Evolutionary conservation across 2,888 invertebrate genomes (phyloP), one percentile per base, ranked within the genome.

Genomic region (Herminia tarsipennalis): DNA sequence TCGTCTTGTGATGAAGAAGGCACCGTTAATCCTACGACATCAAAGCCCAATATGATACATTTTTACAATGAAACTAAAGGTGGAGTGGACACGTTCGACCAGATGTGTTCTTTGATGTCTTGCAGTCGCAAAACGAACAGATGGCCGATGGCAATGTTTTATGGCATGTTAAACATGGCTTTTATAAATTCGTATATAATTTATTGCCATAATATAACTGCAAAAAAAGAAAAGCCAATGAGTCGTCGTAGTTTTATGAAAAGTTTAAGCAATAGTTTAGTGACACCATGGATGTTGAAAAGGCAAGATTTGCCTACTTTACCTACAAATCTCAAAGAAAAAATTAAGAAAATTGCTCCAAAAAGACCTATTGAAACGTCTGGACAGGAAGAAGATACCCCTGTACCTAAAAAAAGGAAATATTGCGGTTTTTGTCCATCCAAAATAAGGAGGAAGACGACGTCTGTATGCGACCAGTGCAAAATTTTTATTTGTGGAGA

Each of bases 51-150:
- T 12, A 60, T 66, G 36, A 55, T 62, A 14, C 10, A 41, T 8
- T 65, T 48, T 32, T 66, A 66, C 39, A 69, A 69, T 35, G 10
- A 42, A 9, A 60, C 62, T 8, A 65, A 66, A 44, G 63, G 62
- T 2, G 61, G 56, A n/a, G 63, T 63, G 4, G 57, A 65, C 14
- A 46, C 53, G n/a, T n/a, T n/a, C n/a, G n/a, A n/a, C n/a, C n/a
- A n/a, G n/a, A n/a, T n/a, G n/a, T n/a, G n/a, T n/a, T 53, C 56
- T 3, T 4, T 30, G 2, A 60, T 62, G 59, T 49, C 56, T 4
- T 56, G 57, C 34, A 33, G 18, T 22, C 38, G 64, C 9, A 58
- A 66, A 24, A 64, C 56, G 5, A 56, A 52, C 8, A 39, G 61
- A 35, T 67, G 61, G 62, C 60, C 55, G 5, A 56, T 58, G 53